Base-by-base conservation (phyloP, 2,113 vertebrate species). In the Lagenorhynchus albirostris region DNA sequence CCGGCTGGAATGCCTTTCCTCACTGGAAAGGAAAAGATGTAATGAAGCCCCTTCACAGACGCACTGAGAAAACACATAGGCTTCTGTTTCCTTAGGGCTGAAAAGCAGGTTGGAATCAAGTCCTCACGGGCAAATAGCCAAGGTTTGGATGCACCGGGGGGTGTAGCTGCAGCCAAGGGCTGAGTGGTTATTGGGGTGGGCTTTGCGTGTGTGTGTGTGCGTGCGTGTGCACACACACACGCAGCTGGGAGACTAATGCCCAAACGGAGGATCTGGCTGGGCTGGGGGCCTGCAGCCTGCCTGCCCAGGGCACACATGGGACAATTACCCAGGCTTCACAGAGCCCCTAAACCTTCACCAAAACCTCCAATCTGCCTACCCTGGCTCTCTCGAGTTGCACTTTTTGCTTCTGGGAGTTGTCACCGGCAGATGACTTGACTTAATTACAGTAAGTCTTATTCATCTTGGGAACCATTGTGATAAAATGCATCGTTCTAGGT, bases 1-100 rank as follows among this genome's bases (percentile, higher is more conserved):
- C 25, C 65, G 63, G 84, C 47, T 12, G 83, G 91, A 74, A 76
- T 62, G 68, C 36, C 50, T 92, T 89, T 84, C 31, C 91, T 90
- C 55, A 1, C n/a, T 29, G 95, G 73, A 21, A 84, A 67, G 41
- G 62, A 36, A 47, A 83, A 84, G 85, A 73, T 31, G 25, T 6
- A 15, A 12, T 67, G 95, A 88, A 93, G 47, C 20, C 17, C n/a
- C 31, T 91, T 81, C 44, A 18, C 10, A 36, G 17, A 25, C 18
- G 25, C 36, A 62, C 18, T 20, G 55, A 84, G 60, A 92, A 77
- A 36, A 74, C 50, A 33, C 7, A 23, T 8, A 12, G 0, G 31
- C 7, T n/a, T 26, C 93, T 55, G 25, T 62, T 67, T 94, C 76
- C 68, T 6, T 41, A 47, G 33, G 62, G 20, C 63, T 62, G 93